phyloP scores from a whole-genome alignment of 2,888 invertebrate genomes.

The Drosophila anomelani region DNA sequence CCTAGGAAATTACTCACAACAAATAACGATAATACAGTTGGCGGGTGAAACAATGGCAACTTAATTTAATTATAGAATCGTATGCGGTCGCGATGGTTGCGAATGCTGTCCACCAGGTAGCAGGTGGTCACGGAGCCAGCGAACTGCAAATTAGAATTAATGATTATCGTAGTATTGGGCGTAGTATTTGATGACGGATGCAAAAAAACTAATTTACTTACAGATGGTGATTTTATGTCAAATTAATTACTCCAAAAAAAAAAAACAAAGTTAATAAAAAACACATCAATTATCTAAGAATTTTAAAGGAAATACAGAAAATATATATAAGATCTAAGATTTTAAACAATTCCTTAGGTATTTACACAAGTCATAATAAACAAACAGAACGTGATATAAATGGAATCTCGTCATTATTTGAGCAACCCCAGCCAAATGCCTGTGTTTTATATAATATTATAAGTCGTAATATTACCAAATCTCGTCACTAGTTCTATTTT shows the following conservation, averaged over 20 bases:
- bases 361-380: constrained; percentile 1
- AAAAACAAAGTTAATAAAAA: too few species aligned
- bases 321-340: not conserved
- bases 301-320: not conserved
- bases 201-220: too few species aligned
- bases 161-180: not conserved
- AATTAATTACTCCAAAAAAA: too few species aligned
- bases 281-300: not conserved
- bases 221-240: not conserved
- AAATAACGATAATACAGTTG: constrained; percentile 38
- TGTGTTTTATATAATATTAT: not conserved
- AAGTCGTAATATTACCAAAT: constrained; percentile 4
- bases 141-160: constrained; percentile 61
- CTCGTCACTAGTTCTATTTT: constrained; percentile 1
- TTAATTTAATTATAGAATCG: constrained; percentile 76
- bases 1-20: constrained; percentile 41
- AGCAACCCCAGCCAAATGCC: not conserved
- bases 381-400: constrained; percentile 7
- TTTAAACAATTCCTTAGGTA: not conserved
- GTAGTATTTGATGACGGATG: too few species aligned
- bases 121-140: constrained; percentile 76
- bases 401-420: not conserved
- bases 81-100: constrained; percentile 79
- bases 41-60: constrained; percentile 45
- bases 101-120: constrained; percentile 79